phyloP scores from a whole-genome alignment of 1,140 invertebrate genomes.

The Drosophila auraria region DNA sequence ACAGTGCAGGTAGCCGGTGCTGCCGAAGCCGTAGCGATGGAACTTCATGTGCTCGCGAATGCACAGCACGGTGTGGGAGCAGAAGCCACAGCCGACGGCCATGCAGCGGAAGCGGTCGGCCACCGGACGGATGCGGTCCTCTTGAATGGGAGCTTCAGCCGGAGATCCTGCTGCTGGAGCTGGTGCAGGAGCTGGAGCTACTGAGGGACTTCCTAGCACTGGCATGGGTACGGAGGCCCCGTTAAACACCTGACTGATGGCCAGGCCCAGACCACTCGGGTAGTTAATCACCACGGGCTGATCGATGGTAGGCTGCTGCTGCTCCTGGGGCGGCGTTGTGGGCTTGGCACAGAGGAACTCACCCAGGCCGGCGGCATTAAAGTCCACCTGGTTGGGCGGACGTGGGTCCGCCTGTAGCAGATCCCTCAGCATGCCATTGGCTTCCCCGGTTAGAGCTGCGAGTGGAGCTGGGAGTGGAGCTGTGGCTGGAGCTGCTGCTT shows the following conservation, averaged over 20 bases:
- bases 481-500: too few relatives aligned
- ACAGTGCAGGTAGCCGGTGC: conserved; percentile 44
- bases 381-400: conserved; percentile 35
- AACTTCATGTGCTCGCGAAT: conserved; percentile 63
- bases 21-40: conserved; percentile 46
- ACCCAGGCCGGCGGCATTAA: conserved; percentile 35
- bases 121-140: background rate
- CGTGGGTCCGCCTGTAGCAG: conserved; percentile 33
- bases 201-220: background rate
- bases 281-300: conserved; percentile 49
- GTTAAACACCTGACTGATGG: conserved; percentile 55
- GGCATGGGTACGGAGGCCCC: background rate
- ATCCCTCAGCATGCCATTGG: conserved; percentile 35
- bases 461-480: too few relatives aligned
- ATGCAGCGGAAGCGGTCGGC: conserved; percentile 65
- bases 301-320: background rate
- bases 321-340: background rate
- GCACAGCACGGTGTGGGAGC: conserved; percentile 52
- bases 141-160: background rate
- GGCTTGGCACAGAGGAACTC: conserved; percentile 41
- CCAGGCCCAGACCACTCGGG: conserved; percentile 36
- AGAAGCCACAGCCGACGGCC: conserved; percentile 53
- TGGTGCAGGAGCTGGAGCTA: background rate
- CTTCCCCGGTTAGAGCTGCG: too few relatives aligned
- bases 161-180: too few relatives aligned